Evolutionary conservation across 2,888 invertebrate species (phyloP).

Genomic region (Carterocephalus palaemon): DNA sequence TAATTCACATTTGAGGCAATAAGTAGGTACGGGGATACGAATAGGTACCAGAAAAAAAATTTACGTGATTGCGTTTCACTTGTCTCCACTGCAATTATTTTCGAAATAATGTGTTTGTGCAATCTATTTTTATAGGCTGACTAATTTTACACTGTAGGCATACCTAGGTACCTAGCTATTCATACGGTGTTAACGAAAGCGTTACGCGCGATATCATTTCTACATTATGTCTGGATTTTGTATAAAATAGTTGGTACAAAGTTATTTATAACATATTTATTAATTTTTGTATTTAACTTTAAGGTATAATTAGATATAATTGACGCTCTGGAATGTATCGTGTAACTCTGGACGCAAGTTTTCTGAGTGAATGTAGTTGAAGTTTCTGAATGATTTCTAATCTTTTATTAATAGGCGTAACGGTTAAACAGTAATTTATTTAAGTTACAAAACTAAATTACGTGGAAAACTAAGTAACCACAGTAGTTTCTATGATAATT

Average conservation of each 20-base stretch:
- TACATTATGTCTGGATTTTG: conserved; percentile 71
- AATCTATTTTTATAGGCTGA: conserved; percentile 74
- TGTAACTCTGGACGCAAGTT: conserved; percentile 63
- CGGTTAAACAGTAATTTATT: conserved; percentile 53
- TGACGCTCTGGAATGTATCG: conserved; percentile 54
- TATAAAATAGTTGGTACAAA: conserved; percentile 70
- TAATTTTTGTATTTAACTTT: conserved; percentile 67
- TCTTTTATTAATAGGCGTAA: conserved; percentile 52
- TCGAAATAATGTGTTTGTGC: conserved; percentile 63
- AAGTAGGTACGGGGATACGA: too few relatives aligned
- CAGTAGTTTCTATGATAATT: conserved; percentile 20
- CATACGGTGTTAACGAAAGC: conserved; percentile 41
- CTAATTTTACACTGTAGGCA: conserved; percentile 48
- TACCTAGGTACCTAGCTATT: conserved; percentile 36
- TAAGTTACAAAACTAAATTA: conserved; percentile 37
- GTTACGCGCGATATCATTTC: conserved; percentile 64
- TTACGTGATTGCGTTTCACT: conserved; percentile 29
- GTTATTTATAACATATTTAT: conserved; percentile 70
- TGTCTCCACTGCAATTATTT: conserved; percentile 59
- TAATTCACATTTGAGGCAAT: too few relatives aligned
- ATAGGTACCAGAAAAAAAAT: too few relatives aligned
- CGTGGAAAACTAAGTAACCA: conserved; percentile 28
- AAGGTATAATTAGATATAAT: conserved; percentile 61
- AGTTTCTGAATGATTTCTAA: conserved; percentile 60
- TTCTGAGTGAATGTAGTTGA: conserved; percentile 60